These are phyloP conservation scores for Melanotaenia duboulayi DNA, from an alignment of 2,113 vertebrate species.

Conservation along the genomic window DNA sequence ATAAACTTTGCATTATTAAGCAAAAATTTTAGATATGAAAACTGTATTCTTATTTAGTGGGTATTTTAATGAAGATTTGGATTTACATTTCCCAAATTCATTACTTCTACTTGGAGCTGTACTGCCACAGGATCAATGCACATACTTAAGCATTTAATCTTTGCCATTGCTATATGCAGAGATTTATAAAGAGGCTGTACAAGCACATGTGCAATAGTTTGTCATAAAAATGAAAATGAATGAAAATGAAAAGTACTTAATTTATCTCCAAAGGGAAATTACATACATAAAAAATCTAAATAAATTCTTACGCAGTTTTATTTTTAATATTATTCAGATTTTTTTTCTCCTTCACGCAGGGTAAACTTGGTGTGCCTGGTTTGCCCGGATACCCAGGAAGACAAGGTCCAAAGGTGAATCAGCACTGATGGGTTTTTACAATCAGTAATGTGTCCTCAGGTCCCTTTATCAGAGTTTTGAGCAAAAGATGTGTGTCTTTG, in stretches of 20 bases:
- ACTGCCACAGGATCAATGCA: background rate
- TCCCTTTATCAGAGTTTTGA: constrained; percentile 35
- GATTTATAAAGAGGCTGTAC: constrained; percentile 25
- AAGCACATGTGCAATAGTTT: constrained; percentile 20
- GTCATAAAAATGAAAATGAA: too few species aligned
- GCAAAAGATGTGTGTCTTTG: constrained; percentile 45
- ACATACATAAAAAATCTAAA: too few species aligned
- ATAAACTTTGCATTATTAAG: background rate
- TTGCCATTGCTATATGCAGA: constrained; percentile 23
- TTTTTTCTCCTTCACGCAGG: constrained; percentile 43
- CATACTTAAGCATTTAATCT: constrained; percentile 39
- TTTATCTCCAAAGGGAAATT: too few species aligned
- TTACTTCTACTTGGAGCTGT: constrained; percentile 10
- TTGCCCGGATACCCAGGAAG: constrained; percentile 79
- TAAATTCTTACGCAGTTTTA: constrained; percentile 8
- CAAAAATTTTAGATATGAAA: background rate
- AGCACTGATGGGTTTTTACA: constrained; percentile 37
- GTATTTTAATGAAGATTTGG: constrained; percentile 13
- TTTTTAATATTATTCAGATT: constrained; percentile 4
- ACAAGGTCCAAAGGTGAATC: constrained; percentile 77
- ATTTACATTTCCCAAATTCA: constrained; percentile 38
- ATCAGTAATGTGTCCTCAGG: constrained; percentile 32
- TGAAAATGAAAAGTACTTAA: too few species aligned
- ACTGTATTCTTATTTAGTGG: background rate
- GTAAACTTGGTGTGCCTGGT: constrained; percentile 77